A percentile compares a stretch with the other conserved stretches of the same genome.
Conservation (phyloP, 2,113 vertebrate species). For the Podarcis raffonei region DNA sequence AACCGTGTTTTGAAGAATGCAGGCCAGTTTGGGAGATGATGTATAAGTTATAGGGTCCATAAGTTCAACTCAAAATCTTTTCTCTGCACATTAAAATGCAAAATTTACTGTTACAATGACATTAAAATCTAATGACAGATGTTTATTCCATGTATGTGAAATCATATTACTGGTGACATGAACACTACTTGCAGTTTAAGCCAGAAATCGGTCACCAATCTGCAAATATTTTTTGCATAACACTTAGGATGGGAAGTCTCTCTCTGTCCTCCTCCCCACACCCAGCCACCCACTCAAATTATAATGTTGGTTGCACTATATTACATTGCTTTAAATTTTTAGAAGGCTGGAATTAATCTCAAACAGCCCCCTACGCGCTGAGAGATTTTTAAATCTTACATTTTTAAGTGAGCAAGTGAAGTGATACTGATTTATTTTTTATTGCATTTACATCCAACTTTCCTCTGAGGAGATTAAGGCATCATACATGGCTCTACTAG, state of each 20-base stretch:
- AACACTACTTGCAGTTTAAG: background rate
- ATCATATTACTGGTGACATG: background rate
- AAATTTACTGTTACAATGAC: background rate
- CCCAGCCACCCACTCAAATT: background rate
- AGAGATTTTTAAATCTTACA: background rate
- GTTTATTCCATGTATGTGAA: background rate
- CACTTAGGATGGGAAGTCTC: background rate
- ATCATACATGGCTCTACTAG: background rate
- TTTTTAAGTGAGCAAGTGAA: background rate
- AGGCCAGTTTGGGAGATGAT: background rate
- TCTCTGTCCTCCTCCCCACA: too few species aligned
- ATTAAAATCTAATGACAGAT: background rate
- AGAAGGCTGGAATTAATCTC: background rate
- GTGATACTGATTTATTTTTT: background rate
- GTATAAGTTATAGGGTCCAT: background rate
- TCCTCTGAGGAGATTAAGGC: background rate
- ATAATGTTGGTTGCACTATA: background rate
- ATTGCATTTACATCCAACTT: background rate
- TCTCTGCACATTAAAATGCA: background rate
- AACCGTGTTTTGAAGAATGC: constrained; percentile 36
- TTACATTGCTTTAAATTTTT: background rate
- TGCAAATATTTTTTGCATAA: background rate
- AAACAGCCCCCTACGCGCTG: background rate
- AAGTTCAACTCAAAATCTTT: background rate
- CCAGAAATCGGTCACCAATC: background rate